These are phyloP conservation scores for Myopa tessellatipennis DNA, from an alignment of 2,888 invertebrate genomes.

Conservation along the genomic window DNA sequence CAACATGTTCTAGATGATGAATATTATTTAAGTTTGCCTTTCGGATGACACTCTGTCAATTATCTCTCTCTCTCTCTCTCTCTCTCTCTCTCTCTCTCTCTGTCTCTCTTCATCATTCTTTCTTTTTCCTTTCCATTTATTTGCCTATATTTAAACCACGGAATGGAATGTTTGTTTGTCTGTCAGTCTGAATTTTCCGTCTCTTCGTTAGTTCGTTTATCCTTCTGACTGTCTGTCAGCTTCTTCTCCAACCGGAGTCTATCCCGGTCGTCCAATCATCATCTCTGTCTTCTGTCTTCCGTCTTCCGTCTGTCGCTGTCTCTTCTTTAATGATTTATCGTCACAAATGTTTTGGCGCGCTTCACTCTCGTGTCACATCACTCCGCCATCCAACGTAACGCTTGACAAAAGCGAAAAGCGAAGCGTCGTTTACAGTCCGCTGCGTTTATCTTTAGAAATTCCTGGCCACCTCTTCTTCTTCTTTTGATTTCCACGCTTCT, in stretches of 20 bases:
- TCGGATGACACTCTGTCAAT: background rate
- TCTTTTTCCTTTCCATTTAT: background rate
- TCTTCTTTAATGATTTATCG: conserved; percentile 58
- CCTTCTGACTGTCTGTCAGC: conserved; percentile 8
- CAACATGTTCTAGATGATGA: too few species aligned
- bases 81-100: conserved; percentile 18
- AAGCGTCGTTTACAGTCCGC: conserved; percentile 17
- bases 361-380: conserved; percentile 26
- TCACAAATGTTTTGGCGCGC: conserved; percentile 56
- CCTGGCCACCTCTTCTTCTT: conserved; percentile 2
- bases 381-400: conserved; percentile 14
- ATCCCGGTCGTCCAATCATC: background rate
- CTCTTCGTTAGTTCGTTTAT: background rate
- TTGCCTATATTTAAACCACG: too few species aligned
- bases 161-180: background rate
- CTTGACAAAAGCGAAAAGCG: background rate
- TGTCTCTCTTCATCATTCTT: conserved; percentile 1
- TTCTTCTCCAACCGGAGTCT: background rate
- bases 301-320: background rate
- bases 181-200: background rate
- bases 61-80: conserved; percentile 14
- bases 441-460: conserved; percentile 32
- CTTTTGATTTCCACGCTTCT: background rate
- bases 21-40: too few species aligned
- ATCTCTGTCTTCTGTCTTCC: background rate